phyloP scores from a whole-genome alignment of 2,797 vertebrate genomes.

The Babyrousa celebensis region DNA sequence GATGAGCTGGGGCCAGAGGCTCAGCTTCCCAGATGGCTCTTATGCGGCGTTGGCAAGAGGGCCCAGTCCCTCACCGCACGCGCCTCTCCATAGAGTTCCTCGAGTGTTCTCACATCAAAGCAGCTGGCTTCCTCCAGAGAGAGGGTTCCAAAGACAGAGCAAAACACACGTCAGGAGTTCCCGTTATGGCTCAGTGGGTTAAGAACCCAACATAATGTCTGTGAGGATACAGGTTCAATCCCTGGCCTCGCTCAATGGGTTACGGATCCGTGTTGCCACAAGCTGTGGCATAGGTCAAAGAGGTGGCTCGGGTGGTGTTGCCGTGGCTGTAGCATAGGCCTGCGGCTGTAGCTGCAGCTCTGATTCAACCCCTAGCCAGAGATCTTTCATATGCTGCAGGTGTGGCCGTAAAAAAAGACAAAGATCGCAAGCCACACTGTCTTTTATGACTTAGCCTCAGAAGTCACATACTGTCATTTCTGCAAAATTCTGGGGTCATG shows the following conservation, averaged over 20 bases:
- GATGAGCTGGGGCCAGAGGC: neutral
- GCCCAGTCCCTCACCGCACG: neutral
- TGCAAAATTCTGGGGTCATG: neutral
- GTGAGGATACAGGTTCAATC: too few species aligned
- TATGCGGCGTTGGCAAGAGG: neutral
- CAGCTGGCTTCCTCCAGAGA: neutral
- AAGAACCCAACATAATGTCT: too few species aligned
- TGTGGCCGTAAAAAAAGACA: too few species aligned
- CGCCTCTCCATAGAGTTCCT: neutral
- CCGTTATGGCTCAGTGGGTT: too few species aligned
- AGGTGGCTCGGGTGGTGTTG: too few species aligned
- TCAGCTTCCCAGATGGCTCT: neutral
- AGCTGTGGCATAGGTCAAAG: too few species aligned
- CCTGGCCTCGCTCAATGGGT: too few species aligned
- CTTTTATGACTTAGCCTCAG: neutral
- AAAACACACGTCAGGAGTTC: neutral
- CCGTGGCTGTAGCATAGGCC: too few species aligned
- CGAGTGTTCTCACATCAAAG: neutral
- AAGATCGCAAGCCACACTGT: neutral
- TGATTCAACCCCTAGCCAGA: too few species aligned
- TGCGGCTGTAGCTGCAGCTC: too few species aligned
- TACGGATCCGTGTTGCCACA: too few species aligned
- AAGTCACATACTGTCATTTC: neutral
- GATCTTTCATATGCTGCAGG: too few species aligned
- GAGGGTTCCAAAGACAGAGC: neutral